Evolutionary conservation across 2,888 invertebrate genomes (phyloP), one percentile per base, ranked within the genome.

Genomic region (Nemotelus pantherinus): DNA sequence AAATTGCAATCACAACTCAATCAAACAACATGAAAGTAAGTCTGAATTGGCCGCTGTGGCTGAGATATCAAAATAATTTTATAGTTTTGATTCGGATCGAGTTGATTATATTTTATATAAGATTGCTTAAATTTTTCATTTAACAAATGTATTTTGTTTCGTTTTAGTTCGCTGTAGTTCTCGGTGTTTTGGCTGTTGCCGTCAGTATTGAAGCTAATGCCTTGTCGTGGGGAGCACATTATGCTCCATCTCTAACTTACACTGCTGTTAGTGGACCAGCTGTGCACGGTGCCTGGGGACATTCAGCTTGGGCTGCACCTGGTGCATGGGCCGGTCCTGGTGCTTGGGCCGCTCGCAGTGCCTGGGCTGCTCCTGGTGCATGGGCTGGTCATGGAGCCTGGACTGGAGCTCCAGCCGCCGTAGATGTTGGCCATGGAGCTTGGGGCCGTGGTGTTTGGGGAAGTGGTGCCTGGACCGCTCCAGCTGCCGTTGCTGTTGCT

Each of bases 131-230:
- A 25, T 25, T 25, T 25, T 25, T 25, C 25, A 25, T 25, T 25
- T 25, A 25, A 25, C 25, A 25, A 25, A 25, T 25, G 0, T 25
- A 25, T 25, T 41, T 7, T 10, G 2, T 57, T 71, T 7, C 55
- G 9, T 80, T 81, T 3, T 80, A 83, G 84, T 84, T 84, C 83
- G 82, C 81, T 74, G 76, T 81, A 81, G 82, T 81, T 83, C 83
- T 83, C 83, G 83, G 83, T 82, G 82, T 84, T 82, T 84, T 83
- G 82, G 83, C 82, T 50, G 76, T 81, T 53, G 79, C 81, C 80
- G 77, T 80, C 76, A 80, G 80, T 70, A 81, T 79, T 45, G 79
- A 81, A 78, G 80, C 81, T 70, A 81, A 81, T 10, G 81, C 78
- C 9, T 80, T 81, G 53, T 79, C 80, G 72, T 78, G 79, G 78